These are phyloP conservation scores for Copidosoma floridanum DNA, from an alignment of 1,140 invertebrate species.

Conservation along the genomic window DNA sequence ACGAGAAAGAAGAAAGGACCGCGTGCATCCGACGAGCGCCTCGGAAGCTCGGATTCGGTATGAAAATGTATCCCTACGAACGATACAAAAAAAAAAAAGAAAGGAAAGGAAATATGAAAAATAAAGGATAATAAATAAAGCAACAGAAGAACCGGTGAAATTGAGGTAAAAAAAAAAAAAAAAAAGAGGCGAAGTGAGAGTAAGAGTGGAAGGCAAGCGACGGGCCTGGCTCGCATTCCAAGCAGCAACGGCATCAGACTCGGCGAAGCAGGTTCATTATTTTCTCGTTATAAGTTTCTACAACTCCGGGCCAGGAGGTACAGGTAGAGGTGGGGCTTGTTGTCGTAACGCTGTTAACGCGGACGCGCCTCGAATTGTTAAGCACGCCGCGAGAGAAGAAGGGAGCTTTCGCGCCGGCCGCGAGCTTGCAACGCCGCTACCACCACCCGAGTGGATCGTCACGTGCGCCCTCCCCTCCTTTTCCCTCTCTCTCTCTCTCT, in stretches of 20 bases:
- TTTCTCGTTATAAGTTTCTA: slow-evolving; percentile 57
- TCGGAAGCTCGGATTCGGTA: no score
- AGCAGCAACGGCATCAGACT: slow-evolving; percentile 50
- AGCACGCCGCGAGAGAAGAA: slow-evolving; percentile 41
- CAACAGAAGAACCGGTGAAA: background rate
- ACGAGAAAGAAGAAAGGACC: no score
- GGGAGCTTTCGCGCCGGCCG: slow-evolving; percentile 22
- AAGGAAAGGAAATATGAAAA: slow-evolving; percentile 6
- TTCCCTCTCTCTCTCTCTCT: background rate
- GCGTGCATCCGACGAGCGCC: no score
- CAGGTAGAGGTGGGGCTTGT: no score
- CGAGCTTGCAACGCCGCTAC: slow-evolving; percentile 27
- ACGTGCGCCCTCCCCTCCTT: slow-evolving; percentile 27
- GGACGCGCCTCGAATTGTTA: slow-evolving; percentile 53
- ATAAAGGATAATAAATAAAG: slow-evolving; percentile 5
- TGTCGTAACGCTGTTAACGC: slow-evolving; percentile 55
- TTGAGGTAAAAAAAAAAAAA: no score
- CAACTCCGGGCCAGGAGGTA: no score
- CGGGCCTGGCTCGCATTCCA: slow-evolving; percentile 48
- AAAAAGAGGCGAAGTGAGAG: background rate
- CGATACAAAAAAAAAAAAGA: slow-evolving; percentile 3
- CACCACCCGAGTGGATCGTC: slow-evolving; percentile 22
- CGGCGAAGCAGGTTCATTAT: slow-evolving; percentile 53
- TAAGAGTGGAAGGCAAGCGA: slow-evolving; percentile 1
- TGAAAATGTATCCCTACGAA: no score